Evolutionary conservation across 1,140 invertebrate species (phyloP).

Genomic region (Neodiprion fabricii): DNA sequence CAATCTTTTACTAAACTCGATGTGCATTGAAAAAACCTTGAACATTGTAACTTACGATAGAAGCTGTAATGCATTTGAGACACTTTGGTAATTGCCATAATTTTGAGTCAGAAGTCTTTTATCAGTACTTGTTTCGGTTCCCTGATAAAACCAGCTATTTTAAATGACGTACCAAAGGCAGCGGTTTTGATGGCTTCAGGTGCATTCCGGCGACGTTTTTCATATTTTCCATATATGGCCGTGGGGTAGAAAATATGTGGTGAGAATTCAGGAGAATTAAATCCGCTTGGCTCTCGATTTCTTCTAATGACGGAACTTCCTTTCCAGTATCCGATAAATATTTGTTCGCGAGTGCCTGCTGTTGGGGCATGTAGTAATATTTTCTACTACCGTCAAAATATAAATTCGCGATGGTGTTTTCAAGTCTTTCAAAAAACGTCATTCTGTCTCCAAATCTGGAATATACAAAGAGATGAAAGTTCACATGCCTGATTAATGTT

Average conservation of each 20-base stretch:
- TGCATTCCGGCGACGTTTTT: constrained; percentile 49
- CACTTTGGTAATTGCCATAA: too few relatives aligned
- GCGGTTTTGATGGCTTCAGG: constrained; percentile 33
- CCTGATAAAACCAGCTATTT: too few relatives aligned
- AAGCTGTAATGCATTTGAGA: too few relatives aligned
- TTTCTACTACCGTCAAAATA: not conserved
- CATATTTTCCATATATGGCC: constrained; percentile 36
- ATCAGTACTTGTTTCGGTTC: too few relatives aligned
- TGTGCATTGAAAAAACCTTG: too few relatives aligned
- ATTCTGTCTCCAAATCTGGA: constrained; percentile 10
- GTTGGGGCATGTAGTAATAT: constrained; percentile 15
- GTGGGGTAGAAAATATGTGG: constrained; percentile 23
- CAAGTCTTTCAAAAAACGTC: constrained; percentile 18
- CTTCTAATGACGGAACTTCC: constrained; percentile 22
- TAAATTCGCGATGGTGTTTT: not conserved
- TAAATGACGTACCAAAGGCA: constrained; percentile 38
- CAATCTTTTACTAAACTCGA: too few relatives aligned
- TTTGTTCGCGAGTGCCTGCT: not conserved
- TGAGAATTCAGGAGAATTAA: constrained; percentile 34
- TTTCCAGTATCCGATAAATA: not conserved
- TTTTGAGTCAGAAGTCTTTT: too few relatives aligned
- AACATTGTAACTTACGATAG: too few relatives aligned
- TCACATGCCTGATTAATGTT: not conserved
- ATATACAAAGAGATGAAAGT: constrained; percentile 3
- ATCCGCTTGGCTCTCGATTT: constrained; percentile 26